Evolutionary conservation across 2,113 vertebrate genomes (phyloP).

Genomic region (Oncorhynchus kisutch): DNA sequence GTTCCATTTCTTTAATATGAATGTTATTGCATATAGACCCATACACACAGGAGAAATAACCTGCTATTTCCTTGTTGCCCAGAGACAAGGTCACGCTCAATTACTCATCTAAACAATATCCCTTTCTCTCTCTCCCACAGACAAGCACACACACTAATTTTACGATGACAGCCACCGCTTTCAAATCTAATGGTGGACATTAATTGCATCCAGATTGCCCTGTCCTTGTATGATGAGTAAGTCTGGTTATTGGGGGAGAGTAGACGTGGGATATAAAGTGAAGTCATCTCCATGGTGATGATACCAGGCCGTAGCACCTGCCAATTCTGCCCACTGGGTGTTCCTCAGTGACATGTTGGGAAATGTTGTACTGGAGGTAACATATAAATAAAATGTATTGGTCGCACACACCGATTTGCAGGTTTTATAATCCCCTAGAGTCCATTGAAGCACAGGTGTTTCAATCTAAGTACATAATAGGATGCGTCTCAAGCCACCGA

Average conservation of each 20-base stretch:
- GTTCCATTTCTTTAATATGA: background rate
- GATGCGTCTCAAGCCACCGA: no score
- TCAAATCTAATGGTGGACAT: background rate
- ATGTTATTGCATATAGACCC: background rate
- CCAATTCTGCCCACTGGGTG: no score
- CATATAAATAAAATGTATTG: no score
- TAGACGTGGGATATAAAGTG: background rate
- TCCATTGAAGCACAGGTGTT: no score
- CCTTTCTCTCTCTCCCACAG: background rate
- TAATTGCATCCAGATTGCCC: background rate
- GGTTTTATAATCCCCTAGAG: no score
- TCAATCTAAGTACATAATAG: no score
- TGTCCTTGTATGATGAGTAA: background rate
- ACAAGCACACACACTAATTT: background rate
- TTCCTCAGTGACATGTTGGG: no score
- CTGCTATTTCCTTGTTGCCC: background rate
- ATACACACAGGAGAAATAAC: background rate
- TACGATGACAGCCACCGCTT: no score
- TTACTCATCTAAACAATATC: background rate
- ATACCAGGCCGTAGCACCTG: background rate
- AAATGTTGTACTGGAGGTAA: no score
- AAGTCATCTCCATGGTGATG: background rate
- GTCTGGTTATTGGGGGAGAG: no score
- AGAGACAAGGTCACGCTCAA: slow-evolving; percentile 1
- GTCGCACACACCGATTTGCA: no score